Percentiles rank a stretch among this genome's conserved stretches.
phyloP scores from a whole-genome alignment of 2,888 invertebrate genomes.

The Notodonta ziczac region DNA sequence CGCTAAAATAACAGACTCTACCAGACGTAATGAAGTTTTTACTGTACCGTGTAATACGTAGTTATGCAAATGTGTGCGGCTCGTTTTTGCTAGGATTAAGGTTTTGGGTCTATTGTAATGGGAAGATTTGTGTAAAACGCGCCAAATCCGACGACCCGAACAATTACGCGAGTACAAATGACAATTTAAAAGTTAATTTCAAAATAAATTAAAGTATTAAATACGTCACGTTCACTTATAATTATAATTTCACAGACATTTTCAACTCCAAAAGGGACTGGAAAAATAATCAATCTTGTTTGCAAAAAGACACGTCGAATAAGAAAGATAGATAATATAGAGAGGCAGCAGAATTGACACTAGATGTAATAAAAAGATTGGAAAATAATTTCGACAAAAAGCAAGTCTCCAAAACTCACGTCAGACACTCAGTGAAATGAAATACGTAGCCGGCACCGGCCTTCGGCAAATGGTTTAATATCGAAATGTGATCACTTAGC shows the following conservation, averaged over 20 bases:
- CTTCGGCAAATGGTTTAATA: constrained; percentile 84
- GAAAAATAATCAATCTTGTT: constrained; percentile 32
- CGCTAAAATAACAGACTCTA: constrained; percentile 46
- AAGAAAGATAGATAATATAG: constrained; percentile 44
- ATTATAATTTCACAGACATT: constrained; percentile 23
- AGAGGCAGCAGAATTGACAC: constrained; percentile 66
- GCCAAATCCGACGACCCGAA: constrained; percentile 52
- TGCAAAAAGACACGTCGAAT: constrained; percentile 35
- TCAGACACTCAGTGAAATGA: constrained; percentile 84
- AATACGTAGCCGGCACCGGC: constrained; percentile 82
- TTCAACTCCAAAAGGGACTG: constrained; percentile 19
- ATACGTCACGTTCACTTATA: constrained; percentile 20
- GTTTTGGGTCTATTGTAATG: constrained; percentile 59
- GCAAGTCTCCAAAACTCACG: constrained; percentile 80
- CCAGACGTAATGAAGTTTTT: constrained; percentile 40
- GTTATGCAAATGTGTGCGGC: constrained; percentile 57
- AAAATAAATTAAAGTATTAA: constrained; percentile 30
- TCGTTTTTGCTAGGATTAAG: constrained; percentile 60
- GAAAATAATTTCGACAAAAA: constrained; percentile 80
- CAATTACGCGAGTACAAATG: constrained; percentile 40
- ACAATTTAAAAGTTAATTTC: constrained; percentile 41
- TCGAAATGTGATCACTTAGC: constrained; percentile 85
- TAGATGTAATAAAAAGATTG: constrained; percentile 75
- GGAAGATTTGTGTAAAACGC: constrained; percentile 60
- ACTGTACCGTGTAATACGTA: constrained; percentile 38